Conservation (phyloP, 2,113 vertebrate species). For the Gavialis gangeticus region DNA sequence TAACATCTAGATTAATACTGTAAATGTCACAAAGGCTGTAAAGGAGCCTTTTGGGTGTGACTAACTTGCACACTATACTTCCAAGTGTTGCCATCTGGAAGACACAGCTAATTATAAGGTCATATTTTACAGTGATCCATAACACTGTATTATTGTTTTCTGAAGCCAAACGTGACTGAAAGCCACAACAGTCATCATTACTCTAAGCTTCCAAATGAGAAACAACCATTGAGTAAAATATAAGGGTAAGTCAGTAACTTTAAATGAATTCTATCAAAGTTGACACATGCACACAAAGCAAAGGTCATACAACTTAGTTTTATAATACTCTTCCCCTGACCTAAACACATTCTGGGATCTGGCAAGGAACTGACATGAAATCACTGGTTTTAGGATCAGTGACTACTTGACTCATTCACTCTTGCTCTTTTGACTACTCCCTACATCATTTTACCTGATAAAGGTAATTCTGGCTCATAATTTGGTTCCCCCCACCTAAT, state of each 20-base stretch:
- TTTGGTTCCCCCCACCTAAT: too few relatives aligned
- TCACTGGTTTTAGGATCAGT: background rate
- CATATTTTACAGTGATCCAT: background rate
- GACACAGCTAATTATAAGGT: background rate
- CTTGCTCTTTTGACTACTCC: background rate
- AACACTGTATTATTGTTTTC: background rate
- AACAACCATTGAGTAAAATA: background rate
- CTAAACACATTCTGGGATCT: background rate
- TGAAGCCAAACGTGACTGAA: background rate
- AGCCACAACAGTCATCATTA: background rate
- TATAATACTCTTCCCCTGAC: background rate
- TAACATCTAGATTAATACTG: background rate
- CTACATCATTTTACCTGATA: constrained; percentile 27
- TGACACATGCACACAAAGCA: background rate
- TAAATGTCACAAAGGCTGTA: background rate
- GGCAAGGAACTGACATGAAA: background rate
- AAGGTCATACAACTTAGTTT: background rate
- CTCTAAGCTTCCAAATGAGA: background rate
- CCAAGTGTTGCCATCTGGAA: background rate
- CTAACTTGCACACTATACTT: background rate
- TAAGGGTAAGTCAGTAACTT: background rate
- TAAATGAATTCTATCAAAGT: constrained; percentile 4
- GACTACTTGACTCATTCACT: background rate
- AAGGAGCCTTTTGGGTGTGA: background rate
- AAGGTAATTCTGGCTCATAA: too few relatives aligned